Percentiles rank a stretch among this genome's conserved stretches.
Evolutionary conservation across 2,888 invertebrate genomes (phyloP).

Genomic region (Lepidocyrtinus sp.): DNA sequence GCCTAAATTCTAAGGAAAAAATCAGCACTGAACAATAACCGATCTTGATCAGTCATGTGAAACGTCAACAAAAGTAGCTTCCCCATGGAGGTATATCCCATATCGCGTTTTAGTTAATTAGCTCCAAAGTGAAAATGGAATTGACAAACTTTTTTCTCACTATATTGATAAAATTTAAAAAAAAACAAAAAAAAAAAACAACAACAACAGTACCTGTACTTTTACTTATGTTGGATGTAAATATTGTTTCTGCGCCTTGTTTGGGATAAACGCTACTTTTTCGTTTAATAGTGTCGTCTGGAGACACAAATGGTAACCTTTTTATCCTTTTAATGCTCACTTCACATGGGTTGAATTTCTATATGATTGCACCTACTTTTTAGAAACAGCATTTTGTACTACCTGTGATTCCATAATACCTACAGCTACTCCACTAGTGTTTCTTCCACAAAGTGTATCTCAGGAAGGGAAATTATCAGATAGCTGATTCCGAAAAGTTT

Average conservation of each 20-base stretch:
- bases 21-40: background rate
- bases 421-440: background rate
- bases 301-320: background rate
- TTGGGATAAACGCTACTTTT: background rate
- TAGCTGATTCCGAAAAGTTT: constrained; percentile 37
- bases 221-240: background rate
- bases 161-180: background rate
- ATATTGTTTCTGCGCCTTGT: background rate
- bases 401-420: background rate
- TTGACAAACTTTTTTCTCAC: background rate
- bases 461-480: background rate
- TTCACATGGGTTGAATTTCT: background rate
- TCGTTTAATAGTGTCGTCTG: background rate
- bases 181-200: too few species aligned
- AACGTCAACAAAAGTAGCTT: background rate
- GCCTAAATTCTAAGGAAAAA: background rate
- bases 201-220: too few species aligned
- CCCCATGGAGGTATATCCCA: background rate
- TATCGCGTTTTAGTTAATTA: constrained; percentile 1
- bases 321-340: background rate
- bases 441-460: background rate
- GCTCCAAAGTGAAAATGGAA: background rate
- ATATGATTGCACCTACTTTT: background rate
- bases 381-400: too few species aligned
- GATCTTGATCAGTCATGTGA: background rate